phyloP scores from a whole-genome alignment of 2,797 vertebrate genomes.

The Sebastes hubbsi region DNA sequence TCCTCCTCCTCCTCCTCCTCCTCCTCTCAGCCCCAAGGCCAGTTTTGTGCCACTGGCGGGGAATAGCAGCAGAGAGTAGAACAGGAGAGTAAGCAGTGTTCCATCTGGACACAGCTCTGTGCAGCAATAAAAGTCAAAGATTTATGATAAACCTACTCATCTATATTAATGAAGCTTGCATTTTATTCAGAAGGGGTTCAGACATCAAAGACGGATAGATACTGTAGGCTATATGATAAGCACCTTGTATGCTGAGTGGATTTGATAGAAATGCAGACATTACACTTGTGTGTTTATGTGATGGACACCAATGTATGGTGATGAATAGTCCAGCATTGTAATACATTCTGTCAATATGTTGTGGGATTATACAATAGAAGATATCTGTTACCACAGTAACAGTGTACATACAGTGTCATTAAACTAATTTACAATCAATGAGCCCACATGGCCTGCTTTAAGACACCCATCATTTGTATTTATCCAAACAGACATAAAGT shows the following conservation, averaged over 20 bases:
- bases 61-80: conserved; percentile 54
- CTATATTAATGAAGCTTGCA: conserved; percentile 69
- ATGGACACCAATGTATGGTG: not conserved
- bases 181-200: conserved; percentile 39
- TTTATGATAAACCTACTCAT: conserved; percentile 68
- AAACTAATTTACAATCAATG: not conserved
- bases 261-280: conserved; percentile 1
- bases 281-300: conserved; percentile 21
- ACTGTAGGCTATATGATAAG: conserved; percentile 4
- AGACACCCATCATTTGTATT: conserved; percentile 33
- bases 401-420: not conserved
- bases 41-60: conserved; percentile 36
- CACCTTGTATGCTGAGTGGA: conserved; percentile 8
- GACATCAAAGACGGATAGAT: conserved; percentile 38
- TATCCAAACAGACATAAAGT: conserved; percentile 33
- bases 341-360: conserved; percentile 3
- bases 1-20: not conserved
- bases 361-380: not conserved
- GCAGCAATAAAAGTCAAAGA: conserved; percentile 67
- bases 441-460: conserved; percentile 2
- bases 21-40: conserved; percentile 46
- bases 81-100: conserved; percentile 50
- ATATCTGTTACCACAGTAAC: not conserved
- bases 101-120: conserved; percentile 62
- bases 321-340: not conserved